Conservation (phyloP, 2,888 invertebrate species). For the Euzetes globulus region DNA sequence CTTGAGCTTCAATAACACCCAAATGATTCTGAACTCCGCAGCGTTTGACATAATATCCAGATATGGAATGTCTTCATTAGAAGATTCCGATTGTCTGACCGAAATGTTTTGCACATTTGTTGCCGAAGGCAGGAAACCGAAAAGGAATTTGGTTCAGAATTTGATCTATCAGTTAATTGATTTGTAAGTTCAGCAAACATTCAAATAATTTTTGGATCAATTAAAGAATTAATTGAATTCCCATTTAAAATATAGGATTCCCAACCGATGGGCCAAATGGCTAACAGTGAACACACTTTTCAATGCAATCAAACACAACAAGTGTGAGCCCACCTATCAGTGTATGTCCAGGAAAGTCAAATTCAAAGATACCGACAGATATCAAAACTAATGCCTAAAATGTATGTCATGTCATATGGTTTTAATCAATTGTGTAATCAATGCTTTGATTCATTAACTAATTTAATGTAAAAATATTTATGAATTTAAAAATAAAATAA, state of each 20-base stretch:
- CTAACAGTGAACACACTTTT: slow-evolving; percentile 23
- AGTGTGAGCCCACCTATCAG: slow-evolving; percentile 12
- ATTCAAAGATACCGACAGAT: not conserved
- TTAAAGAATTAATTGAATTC: not conserved
- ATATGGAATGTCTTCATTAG: slow-evolving; percentile 31
- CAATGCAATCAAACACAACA: slow-evolving; percentile 11
- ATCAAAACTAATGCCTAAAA: not conserved
- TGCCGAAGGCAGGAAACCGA: slow-evolving; percentile 26
- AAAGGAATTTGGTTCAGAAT: slow-evolving; percentile 7
- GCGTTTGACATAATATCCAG: slow-evolving; percentile 2
- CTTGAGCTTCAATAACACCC: not conserved
- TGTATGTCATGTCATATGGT: not conserved
- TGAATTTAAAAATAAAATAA: not conserved
- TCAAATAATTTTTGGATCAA: not conserved
- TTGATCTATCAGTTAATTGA: slow-evolving; percentile 14
- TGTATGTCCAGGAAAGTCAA: slow-evolving; percentile 17
- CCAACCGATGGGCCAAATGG: not conserved
- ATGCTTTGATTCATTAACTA: not conserved
- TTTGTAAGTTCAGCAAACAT: slow-evolving; percentile 16
- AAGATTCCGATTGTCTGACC: slow-evolving; percentile 27
- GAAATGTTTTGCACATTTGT: slow-evolving; percentile 32
- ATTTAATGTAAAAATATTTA: not conserved
- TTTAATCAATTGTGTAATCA: slow-evolving; percentile 10
- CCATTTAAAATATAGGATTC: slow-evolving; percentile 5
- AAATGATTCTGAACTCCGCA: not conserved